Evolutionary conservation across 2,888 invertebrate genomes (phyloP).

Genomic region (Magallana nippona): DNA sequence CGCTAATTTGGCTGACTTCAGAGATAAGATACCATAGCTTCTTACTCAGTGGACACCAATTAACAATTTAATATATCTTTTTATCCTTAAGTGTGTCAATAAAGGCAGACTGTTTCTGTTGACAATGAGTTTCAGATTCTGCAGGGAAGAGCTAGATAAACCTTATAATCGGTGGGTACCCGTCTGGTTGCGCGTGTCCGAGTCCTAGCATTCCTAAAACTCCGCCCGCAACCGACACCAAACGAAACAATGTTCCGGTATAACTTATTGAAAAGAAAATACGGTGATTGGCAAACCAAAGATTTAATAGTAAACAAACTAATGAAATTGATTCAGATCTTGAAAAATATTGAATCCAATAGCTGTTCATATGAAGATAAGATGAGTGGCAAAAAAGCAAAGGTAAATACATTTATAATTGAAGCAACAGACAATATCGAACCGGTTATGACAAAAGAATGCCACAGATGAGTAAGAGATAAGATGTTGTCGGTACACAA

Average conservation of each 20-base stretch:
- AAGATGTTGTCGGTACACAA: not conserved
- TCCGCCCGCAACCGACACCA: not conserved
- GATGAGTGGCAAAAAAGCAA: not conserved
- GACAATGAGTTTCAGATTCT: constrained; percentile 10
- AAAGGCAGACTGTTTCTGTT: constrained; percentile 1
- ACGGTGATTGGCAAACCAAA: not conserved
- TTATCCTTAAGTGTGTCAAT: constrained; percentile 30
- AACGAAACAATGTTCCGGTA: not conserved
- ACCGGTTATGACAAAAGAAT: not conserved
- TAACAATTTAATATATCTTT: constrained; percentile 35
- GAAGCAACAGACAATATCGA: constrained; percentile 12
- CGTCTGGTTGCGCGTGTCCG: constrained; percentile 13
- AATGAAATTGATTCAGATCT: not conserved
- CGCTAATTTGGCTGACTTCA: constrained; percentile 18
- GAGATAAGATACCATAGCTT: constrained; percentile 28
- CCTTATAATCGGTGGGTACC: not conserved
- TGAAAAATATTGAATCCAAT: not conserved
- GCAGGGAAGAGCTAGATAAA: constrained; percentile 30
- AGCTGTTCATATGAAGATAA: not conserved
- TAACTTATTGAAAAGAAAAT: not conserved
- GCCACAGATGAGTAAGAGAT: not conserved
- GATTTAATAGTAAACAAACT: not conserved
- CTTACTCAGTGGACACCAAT: constrained; percentile 21
- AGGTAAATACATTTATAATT: not conserved
- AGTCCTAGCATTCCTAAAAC: not conserved